Evolutionary conservation across 2,888 invertebrate genomes (phyloP).

Genomic region (Antheraea yamamai): DNA sequence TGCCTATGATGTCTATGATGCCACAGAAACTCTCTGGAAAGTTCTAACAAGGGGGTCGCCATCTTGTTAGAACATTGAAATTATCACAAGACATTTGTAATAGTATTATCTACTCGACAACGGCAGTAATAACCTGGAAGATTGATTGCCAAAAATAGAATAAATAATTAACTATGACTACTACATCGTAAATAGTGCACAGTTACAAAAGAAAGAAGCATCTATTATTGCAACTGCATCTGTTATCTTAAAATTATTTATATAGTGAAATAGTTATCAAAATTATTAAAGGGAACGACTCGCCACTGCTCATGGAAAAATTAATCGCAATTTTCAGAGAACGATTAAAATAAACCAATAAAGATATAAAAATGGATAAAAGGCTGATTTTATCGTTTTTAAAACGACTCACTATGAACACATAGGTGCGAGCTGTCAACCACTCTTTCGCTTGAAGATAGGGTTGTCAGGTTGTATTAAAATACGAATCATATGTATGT

Average conservation of each 20-base stretch:
- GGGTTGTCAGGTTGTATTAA: not conserved
- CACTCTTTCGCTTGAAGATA: not conserved
- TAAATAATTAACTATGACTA: no score
- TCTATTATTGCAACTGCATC: not conserved
- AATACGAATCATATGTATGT: not conserved
- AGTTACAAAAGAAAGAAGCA: not conserved
- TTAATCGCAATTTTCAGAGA: conserved; percentile 2
- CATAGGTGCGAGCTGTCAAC: conserved; percentile 20
- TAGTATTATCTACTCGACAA: no score
- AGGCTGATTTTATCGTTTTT: conserved; percentile 1
- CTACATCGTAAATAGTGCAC: not conserved
- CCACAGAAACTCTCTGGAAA: no score
- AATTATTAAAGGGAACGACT: not conserved
- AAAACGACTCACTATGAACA: conserved; percentile 39
- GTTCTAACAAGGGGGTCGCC: no score
- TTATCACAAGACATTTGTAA: no score
- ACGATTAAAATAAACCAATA: not conserved
- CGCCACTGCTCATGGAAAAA: not conserved
- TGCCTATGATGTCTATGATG: no score
- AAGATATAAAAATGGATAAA: conserved; percentile 14
- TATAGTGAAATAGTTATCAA: not conserved
- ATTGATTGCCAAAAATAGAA: no score
- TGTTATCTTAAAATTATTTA: not conserved
- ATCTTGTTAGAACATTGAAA: no score
- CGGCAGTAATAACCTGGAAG: no score